These are phyloP conservation scores for Elysia crispata DNA, from an alignment of 2,888 invertebrate species.

Conservation along the genomic window DNA sequence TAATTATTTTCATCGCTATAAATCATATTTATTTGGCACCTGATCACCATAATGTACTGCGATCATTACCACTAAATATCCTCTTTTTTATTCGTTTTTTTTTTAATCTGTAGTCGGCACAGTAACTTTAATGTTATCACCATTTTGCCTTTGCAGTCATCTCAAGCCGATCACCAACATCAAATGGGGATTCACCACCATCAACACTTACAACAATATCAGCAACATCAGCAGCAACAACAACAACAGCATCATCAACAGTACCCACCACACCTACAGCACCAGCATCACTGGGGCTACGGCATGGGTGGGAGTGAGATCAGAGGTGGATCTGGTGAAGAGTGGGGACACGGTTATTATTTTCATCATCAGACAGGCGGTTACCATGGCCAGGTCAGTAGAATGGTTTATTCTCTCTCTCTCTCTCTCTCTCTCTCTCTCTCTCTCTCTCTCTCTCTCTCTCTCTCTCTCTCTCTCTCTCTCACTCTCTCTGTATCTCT, in stretches of 20 bases:
- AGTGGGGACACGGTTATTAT: slow-evolving; percentile 55
- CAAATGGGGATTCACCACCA: not conserved
- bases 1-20: too few relatives aligned
- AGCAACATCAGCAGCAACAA: slow-evolving; percentile 34
- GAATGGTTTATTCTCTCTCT: too few relatives aligned
- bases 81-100: too few relatives aligned
- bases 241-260: slow-evolving; percentile 29
- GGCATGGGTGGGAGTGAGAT: slow-evolving; percentile 41
- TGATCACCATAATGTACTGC: too few relatives aligned
- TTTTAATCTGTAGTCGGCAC: not conserved
- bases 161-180: not conserved
- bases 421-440: too few relatives aligned
- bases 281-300: slow-evolving; percentile 43
- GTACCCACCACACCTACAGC: slow-evolving; percentile 14
- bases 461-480: too few relatives aligned
- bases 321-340: slow-evolving; percentile 50
- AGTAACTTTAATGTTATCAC: not conserved
- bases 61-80: too few relatives aligned
- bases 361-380: slow-evolving; percentile 46
- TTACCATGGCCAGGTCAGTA: slow-evolving; percentile 52
- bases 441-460: too few relatives aligned
- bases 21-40: too few relatives aligned
- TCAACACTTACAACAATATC: not conserved
- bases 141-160: not conserved
- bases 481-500: too few relatives aligned